Percentiles rank a stretch among this genome's conserved stretches.
Evolutionary conservation across 1,140 invertebrate species (phyloP).

Genomic region (Heliconius himera): DNA sequence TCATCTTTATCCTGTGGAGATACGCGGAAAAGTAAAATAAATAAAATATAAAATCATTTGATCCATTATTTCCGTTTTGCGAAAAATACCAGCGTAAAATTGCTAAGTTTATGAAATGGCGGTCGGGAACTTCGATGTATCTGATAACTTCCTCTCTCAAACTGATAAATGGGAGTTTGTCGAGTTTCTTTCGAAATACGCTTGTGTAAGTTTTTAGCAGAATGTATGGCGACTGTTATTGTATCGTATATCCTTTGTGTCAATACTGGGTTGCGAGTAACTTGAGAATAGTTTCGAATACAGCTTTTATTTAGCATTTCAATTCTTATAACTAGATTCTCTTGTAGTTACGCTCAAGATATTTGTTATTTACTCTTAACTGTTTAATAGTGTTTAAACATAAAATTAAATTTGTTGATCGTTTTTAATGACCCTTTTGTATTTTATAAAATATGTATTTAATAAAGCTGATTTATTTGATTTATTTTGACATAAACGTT

Average conservation of each 20-base stretch:
- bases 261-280: constrained; percentile 12
- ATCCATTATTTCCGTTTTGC: constrained; percentile 29
- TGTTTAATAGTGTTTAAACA: not conserved
- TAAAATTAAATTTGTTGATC: not conserved
- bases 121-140: constrained; percentile 40
- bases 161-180: constrained; percentile 24
- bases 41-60: no score
- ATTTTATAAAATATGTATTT: not conserved
- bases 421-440: not conserved
- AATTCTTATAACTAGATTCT: constrained; percentile 5
- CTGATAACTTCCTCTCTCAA: constrained; percentile 35
- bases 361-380: not conserved
- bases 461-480: not conserved
- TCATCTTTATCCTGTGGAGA: no score
- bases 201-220: constrained; percentile 8
- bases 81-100: constrained; percentile 45
- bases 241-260: constrained; percentile 5
- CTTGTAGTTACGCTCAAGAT: not conserved
- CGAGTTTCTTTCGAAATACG: constrained; percentile 22
- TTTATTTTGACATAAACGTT: no score
- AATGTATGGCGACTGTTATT: constrained; percentile 9
- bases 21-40: no score
- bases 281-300: constrained; percentile 10
- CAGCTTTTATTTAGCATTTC: constrained; percentile 6
- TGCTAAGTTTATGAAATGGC: constrained; percentile 45